These are phyloP conservation scores for Gandaritis pyraliata DNA, from an alignment of 2,888 invertebrate genomes.

Conservation along the genomic window DNA sequence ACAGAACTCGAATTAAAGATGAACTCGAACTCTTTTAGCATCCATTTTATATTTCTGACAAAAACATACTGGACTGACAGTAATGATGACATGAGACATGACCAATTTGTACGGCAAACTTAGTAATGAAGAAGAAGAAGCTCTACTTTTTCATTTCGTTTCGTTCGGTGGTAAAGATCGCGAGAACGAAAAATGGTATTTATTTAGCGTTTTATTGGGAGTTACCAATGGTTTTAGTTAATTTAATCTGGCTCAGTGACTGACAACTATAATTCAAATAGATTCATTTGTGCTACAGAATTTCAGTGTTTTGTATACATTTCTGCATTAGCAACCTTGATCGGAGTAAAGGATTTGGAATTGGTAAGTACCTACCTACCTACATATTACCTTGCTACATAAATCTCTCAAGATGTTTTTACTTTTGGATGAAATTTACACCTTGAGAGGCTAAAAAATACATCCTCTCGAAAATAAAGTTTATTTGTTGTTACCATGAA, in stretches of 20 bases:
- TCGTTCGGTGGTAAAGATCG: too few relatives aligned
- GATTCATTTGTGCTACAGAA: conserved; percentile 16
- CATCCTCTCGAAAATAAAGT: too few relatives aligned
- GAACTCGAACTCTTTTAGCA: too few relatives aligned
- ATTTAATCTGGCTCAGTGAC: conserved; percentile 2
- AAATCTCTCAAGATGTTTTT: conserved; percentile 35
- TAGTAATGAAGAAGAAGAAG: conserved; percentile 1
- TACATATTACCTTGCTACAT: too few relatives aligned
- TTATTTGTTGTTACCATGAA: too few relatives aligned
- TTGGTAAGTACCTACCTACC: conserved; percentile 44
- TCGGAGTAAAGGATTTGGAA: conserved; percentile 49
- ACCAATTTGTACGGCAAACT: background rate
- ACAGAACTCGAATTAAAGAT: too few relatives aligned
- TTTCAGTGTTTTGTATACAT: conserved; percentile 30
- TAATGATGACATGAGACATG: too few relatives aligned
- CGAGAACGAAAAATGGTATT: conserved; percentile 12
- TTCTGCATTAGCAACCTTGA: conserved; percentile 55
- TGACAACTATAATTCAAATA: conserved; percentile 5
- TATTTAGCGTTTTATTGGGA: conserved; percentile 9
- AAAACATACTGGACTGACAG: too few relatives aligned
- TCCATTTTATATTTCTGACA: too few relatives aligned
- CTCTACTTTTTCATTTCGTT: background rate
- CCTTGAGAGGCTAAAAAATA: too few relatives aligned
- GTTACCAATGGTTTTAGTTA: conserved; percentile 1
- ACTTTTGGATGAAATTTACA: background rate